Evolutionary conservation across 1,140 invertebrate species (phyloP).

Genomic region (Bombyx mori): ASM3026992v2 NC_085135.1:10133501-10134000

Average conservation of each 20-base stretch:
- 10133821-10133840: slow-evolving; percentile 7
- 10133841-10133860: slow-evolving; percentile 16
- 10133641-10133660: slow-evolving; percentile 8
- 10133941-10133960: slow-evolving; percentile 11
- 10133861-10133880: slow-evolving; percentile 24
- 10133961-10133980: slow-evolving; percentile 23
- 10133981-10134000: slow-evolving; percentile 23
- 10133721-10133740: slow-evolving; percentile 12
- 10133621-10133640: slow-evolving; percentile 6
- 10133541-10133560: slow-evolving; percentile 9
- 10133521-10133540: slow-evolving; percentile 12
- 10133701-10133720: slow-evolving; percentile 12
- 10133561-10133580: slow-evolving; percentile 11
- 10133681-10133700: slow-evolving; percentile 7
- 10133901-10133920: slow-evolving; percentile 19
- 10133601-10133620: slow-evolving; percentile 7
- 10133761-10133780: slow-evolving; percentile 2
- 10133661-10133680: slow-evolving; percentile 9
- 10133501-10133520: slow-evolving; percentile 12
- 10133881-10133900: slow-evolving; percentile 17
- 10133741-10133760: slow-evolving; percentile 11
- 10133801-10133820: slow-evolving; percentile 6
- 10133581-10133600: slow-evolving; percentile 4
- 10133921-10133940: slow-evolving; percentile 23
- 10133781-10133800: slow-evolving; percentile 6